Evolutionary conservation across 2,888 invertebrate genomes (phyloP).

Genomic region (Campaea margaritaria): DNA sequence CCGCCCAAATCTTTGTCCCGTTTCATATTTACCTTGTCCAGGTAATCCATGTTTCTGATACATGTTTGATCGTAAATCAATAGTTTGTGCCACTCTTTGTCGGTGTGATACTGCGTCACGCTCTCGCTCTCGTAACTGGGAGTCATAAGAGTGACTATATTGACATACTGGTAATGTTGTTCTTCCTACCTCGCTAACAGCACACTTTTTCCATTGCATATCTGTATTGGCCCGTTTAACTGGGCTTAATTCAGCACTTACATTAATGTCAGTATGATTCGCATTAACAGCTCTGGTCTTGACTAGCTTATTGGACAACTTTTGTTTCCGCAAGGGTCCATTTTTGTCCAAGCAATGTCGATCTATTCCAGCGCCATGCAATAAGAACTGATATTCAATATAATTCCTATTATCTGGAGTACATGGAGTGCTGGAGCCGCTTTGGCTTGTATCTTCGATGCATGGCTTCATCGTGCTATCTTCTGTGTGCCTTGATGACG

Average conservation of each 20-base stretch:
- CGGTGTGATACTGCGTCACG: no score
- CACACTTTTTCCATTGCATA: not conserved
- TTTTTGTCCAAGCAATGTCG: conserved; percentile 58
- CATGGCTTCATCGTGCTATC: conserved; percentile 42
- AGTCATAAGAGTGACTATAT: conserved; percentile 6
- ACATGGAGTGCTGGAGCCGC: conserved; percentile 60
- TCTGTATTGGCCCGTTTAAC: not conserved
- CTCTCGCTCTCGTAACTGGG: no score
- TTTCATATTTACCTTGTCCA: no score
- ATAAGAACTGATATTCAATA: conserved; percentile 52
- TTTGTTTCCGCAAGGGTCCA: conserved; percentile 59
- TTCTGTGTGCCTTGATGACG: conserved; percentile 32
- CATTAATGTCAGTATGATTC: conserved; percentile 51
- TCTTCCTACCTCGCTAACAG: conserved; percentile 4
- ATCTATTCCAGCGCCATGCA: conserved; percentile 55
- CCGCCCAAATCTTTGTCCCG: no score
- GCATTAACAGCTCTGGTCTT: conserved; percentile 66
- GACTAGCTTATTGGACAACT: conserved; percentile 59
- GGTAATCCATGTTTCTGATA: not conserved
- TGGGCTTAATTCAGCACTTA: conserved; percentile 45
- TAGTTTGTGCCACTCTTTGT: conserved; percentile 1
- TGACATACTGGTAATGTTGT: not conserved
- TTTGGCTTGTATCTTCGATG: conserved; percentile 43
- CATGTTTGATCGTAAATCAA: conserved; percentile 1
- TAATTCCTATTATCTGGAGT: conserved; percentile 54